A percentile compares a stretch with the other conserved stretches of the same genome.
Evolutionary conservation across 2,888 invertebrate species (phyloP).

Genomic region (Calliscelio sp.): DNA sequence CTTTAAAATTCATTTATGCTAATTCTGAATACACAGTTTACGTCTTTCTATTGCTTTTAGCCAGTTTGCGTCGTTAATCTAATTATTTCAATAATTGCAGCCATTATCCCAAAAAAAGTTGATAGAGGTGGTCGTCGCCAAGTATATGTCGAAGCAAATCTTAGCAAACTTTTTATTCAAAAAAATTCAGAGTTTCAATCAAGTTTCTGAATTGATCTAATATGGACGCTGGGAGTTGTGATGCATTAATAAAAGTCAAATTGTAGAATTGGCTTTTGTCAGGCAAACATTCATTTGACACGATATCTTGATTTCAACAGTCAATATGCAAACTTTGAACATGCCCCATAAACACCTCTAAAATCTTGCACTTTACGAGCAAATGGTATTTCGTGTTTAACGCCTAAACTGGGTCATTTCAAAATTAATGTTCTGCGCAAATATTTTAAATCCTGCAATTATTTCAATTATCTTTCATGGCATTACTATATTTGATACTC

Average conservation of each 20-base stretch:
- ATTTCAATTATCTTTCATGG: too few relatives aligned
- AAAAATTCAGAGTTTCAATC: not conserved
- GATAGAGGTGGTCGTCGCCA: constrained; percentile 4
- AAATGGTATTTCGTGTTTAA: constrained; percentile 22
- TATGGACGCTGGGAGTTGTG: too few relatives aligned
- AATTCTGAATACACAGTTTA: not conserved
- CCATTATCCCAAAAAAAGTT: constrained; percentile 29
- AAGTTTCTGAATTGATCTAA: constrained; percentile 15
- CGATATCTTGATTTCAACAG: constrained; percentile 52
- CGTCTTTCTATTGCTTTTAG: constrained; percentile 8
- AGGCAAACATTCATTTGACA: constrained; percentile 19
- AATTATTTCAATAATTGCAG: constrained; percentile 40
- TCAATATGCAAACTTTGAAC: constrained; percentile 58
- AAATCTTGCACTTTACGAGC: constrained; percentile 47
- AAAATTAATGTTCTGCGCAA: constrained; percentile 25
- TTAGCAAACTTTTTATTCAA: constrained; percentile 38
- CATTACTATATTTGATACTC: not conserved
- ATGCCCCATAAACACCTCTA: constrained; percentile 42
- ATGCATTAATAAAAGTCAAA: too few relatives aligned
- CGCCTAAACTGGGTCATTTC: constrained; percentile 28
- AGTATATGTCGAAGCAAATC: too few relatives aligned
- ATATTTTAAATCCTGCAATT: constrained; percentile 17
- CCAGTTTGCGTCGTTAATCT: constrained; percentile 22
- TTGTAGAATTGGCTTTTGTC: constrained; percentile 4
- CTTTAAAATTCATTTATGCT: constrained; percentile 10